phyloP scores from a whole-genome alignment of 2,113 vertebrate genomes.

The Rhinolophus ferrumequinum region DNA sequence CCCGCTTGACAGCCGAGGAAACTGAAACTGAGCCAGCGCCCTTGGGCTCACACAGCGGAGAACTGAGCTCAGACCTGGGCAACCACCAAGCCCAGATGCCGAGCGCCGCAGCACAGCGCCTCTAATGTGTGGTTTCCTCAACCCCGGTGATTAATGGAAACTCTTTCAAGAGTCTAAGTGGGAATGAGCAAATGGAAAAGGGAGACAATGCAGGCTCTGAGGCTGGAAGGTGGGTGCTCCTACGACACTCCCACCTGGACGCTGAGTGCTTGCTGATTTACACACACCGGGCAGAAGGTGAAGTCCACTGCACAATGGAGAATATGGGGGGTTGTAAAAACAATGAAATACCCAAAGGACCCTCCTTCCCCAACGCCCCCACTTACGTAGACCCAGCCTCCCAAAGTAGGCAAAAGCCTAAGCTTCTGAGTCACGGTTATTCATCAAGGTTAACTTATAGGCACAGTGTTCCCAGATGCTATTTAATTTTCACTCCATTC shows the following conservation, averaged over 20 bases:
- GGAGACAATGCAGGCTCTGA: constrained; percentile 33
- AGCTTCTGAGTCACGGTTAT: neutral
- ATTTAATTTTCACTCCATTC: neutral
- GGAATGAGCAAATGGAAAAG: constrained; percentile 33
- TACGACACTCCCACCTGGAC: neutral
- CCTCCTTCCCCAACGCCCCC: neutral
- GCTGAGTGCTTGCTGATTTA: neutral
- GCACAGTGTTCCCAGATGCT: neutral
- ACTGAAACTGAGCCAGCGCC: neutral
- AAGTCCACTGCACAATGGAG: neutral
- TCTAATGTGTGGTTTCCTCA: neutral
- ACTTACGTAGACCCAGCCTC: neutral
- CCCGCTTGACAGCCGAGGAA: neutral
- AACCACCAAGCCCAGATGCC: neutral
- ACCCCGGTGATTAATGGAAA: neutral
- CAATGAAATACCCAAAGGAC: neutral
- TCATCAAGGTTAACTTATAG: neutral
- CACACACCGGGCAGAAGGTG: neutral
- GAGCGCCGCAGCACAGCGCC: accelerated
- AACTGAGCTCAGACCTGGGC: neutral
- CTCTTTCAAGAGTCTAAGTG: neutral
- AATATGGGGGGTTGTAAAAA: neutral
- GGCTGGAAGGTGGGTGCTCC: neutral
- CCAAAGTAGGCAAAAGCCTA: neutral
- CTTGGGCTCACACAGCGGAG: neutral